A percentile compares a stretch with the other conserved stretches of the same genome.
Conservation (phyloP, 2,797 vertebrate species). For the Oceanodroma leucorhoa region DNA sequence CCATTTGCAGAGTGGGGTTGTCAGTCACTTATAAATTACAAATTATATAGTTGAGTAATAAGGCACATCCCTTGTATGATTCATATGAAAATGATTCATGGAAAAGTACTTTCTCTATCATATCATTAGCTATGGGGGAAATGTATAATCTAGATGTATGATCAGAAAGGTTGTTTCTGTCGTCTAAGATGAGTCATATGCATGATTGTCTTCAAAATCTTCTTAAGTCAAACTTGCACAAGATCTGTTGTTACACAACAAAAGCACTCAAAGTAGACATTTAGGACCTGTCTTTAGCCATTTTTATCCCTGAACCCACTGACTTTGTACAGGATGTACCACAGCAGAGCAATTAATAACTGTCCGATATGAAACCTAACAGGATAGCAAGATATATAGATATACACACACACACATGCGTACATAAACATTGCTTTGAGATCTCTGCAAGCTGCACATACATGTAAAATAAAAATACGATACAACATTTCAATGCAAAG, state of each 20-base stretch:
- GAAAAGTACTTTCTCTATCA: conserved; percentile 6
- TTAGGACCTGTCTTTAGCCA: neutral
- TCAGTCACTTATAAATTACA: neutral
- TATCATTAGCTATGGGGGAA: neutral
- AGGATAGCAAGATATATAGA: neutral
- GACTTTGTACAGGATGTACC: neutral
- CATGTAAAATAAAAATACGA: neutral
- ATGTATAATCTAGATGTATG: neutral
- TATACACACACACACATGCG: fast-evolving
- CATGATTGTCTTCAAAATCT: neutral
- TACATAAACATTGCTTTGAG: neutral
- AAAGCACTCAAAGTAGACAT: neutral
- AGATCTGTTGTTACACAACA: neutral
- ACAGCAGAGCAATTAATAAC: neutral
- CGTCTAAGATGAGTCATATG: neutral
- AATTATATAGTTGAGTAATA: neutral
- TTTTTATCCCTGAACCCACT: neutral
- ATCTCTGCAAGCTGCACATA: neutral
- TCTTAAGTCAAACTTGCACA: neutral
- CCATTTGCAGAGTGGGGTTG: neutral
- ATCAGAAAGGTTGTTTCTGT: neutral
- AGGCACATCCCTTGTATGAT: conserved; percentile 3
- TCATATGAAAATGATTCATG: conserved; percentile 12
- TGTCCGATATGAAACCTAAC: neutral
- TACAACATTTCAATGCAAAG: neutral